These are phyloP conservation scores for Akabosia matsudoensis DNA, from an alignment of 1,140 invertebrate species.

Conservation along the genomic window DNA sequence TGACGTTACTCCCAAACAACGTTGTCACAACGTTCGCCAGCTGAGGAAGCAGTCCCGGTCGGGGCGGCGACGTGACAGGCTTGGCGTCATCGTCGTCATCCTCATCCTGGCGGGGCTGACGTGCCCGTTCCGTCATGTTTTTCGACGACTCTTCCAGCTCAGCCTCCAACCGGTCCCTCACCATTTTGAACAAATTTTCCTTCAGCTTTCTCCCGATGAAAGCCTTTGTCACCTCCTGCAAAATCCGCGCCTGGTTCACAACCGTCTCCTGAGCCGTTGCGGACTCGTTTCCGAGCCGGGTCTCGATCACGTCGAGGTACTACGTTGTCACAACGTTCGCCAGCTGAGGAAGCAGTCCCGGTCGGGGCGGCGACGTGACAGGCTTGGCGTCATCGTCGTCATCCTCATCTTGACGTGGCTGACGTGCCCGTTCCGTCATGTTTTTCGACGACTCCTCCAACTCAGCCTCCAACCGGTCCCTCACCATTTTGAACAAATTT, in stretches of 20 bases:
- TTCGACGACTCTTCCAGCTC: constrained; percentile 35
- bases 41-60: constrained; percentile 18
- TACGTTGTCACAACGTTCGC: constrained; percentile 41
- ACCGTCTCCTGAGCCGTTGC: too few relatives aligned
- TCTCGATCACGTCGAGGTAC: constrained; percentile 38
- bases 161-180: constrained; percentile 37
- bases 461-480: constrained; percentile 39
- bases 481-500: constrained; percentile 43
- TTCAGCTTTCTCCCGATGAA: constrained; percentile 43
- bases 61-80: background rate
- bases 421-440: constrained; percentile 7
- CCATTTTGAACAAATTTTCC: constrained; percentile 43
- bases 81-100: constrained; percentile 13
- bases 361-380: background rate
- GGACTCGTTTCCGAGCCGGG: too few relatives aligned
- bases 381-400: background rate
- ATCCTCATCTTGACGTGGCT: constrained; percentile 36
- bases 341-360: constrained; percentile 23
- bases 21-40: constrained; percentile 41
- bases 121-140: background rate
- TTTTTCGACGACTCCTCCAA: constrained; percentile 24
- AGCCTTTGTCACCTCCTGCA: too few relatives aligned
- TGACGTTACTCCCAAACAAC: constrained; percentile 41
- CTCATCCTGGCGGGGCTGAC: constrained; percentile 37
- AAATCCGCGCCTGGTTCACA: too few relatives aligned